phyloP scores from a whole-genome alignment of 2,888 invertebrate genomes.

The Entomobrya multifasciata region DNA sequence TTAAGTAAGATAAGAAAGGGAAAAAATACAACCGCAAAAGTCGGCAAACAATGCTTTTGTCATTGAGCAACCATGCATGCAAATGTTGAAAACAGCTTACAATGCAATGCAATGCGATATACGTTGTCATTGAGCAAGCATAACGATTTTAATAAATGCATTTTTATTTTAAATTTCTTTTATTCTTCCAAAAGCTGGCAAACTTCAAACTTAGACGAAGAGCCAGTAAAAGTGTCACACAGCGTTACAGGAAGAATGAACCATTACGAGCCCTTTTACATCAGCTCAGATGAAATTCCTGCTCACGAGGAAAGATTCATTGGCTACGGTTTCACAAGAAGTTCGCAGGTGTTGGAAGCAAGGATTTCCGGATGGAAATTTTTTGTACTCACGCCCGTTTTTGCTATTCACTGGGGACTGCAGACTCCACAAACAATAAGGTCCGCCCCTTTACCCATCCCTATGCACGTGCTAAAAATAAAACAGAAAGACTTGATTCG shows the following conservation, averaged over 20 bases:
- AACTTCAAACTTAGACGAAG: constrained; percentile 84
- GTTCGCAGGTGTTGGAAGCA: constrained; percentile 97
- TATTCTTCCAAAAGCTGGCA: constrained; percentile 83
- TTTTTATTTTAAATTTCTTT: not conserved
- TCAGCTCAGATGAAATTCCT: constrained; percentile 88
- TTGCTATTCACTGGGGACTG: constrained; percentile 94
- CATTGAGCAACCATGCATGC: constrained; percentile 3
- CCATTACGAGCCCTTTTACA: constrained; percentile 95
- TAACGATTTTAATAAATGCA: not conserved
- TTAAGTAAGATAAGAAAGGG: not conserved
- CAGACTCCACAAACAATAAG: constrained; percentile 83
- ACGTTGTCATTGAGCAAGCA: not conserved
- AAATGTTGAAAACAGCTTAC: not conserved
- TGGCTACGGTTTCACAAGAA: constrained; percentile 95
- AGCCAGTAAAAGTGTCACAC: constrained; percentile 89
- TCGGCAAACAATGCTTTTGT: not conserved
- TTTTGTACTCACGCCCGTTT: constrained; percentile 92
- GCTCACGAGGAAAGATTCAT: constrained; percentile 93
- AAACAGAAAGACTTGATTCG: constrained; percentile 71
- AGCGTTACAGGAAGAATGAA: constrained; percentile 83
- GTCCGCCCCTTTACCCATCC: constrained; percentile 71
- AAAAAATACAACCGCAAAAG: not conserved
- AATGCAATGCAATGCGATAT: not conserved
- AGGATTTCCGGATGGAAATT: constrained; percentile 93
- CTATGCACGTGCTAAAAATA: constrained; percentile 72